Evolutionary conservation across 2,888 invertebrate genomes (phyloP), one percentile per base, ranked within the genome.

Genomic region (Thymelicus sylvestris): DNA sequence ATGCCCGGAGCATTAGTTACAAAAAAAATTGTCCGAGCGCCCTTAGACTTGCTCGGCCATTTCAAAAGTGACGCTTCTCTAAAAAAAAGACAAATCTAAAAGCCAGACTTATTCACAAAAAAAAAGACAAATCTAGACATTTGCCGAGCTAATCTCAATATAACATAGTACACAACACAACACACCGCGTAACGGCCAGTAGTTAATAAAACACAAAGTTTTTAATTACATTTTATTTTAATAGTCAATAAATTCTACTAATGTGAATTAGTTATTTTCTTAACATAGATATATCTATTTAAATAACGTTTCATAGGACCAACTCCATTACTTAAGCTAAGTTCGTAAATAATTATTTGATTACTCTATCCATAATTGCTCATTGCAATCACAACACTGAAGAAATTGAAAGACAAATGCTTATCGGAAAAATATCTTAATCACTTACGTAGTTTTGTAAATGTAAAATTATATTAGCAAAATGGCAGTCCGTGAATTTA

Each of bases 211-310:
- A 62, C 12, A 63, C 38, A 10, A 13, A 55, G 12, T 12, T 59
- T 44, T 67, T 7, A 15, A 59, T 67, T 41, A 64, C 13, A 59
- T 70, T 74, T 83, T 82, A 84, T 83, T 86, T 84, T 75, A 84
- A 85, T 86, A 80, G 78, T 84, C 85, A 83, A 85, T 87, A 86
- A 81, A 81, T 81, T 86, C 84, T 83, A 84, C 83, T 84, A 85
- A 83, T 57, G 64, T 69, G 63, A 78, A 82, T 80, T 76, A 76
- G 71, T 70, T 69, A 64, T 57, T 44, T 65, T 60, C 70, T 65
- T 70, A 70, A 65, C 70, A 65, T 60, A 69, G 64, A 38, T 59
- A 65, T 79, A 72, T 74, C 77, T 81, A 81, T 79, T 67, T 59
- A 82, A 82, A 83, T 82, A 83, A 84, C 81, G 81, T 76, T 82